Evolutionary conservation across 2,888 invertebrate species (phyloP).

Genomic region (Lycophotia porphyrea): DNA sequence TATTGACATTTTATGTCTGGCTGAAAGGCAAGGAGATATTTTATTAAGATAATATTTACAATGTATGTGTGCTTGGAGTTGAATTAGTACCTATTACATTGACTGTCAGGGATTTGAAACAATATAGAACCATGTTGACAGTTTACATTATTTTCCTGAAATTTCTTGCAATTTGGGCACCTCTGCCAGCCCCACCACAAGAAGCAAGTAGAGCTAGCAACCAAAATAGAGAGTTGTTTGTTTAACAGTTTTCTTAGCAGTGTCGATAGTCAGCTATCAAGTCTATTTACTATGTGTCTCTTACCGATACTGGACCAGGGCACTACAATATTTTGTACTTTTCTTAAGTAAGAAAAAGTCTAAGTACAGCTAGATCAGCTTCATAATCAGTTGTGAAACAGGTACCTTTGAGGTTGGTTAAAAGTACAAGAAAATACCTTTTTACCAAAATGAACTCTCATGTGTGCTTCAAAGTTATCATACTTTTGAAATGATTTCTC

Average conservation of each 20-base stretch:
- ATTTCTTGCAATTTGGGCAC: background rate
- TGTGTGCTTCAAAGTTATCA: constrained; percentile 88
- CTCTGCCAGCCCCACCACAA: background rate
- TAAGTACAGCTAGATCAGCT: background rate
- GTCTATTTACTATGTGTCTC: background rate
- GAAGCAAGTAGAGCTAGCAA: background rate
- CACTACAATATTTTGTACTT: background rate
- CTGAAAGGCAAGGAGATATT: constrained; percentile 70
- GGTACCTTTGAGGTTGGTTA: background rate
- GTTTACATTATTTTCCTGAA: background rate
- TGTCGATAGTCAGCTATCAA: background rate
- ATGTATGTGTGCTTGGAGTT: background rate
- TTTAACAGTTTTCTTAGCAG: background rate
- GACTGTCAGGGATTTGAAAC: background rate
- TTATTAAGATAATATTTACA: background rate
- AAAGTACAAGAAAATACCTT: constrained; percentile 75
- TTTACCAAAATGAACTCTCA: constrained; percentile 88
- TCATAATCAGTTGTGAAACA: background rate
- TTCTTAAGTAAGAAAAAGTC: background rate
- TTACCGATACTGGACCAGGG: background rate
- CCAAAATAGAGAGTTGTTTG: background rate
- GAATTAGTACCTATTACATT: background rate
- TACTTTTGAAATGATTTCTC: constrained; percentile 87
- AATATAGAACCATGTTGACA: background rate
- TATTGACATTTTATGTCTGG: constrained; percentile 87